Conservation (phyloP, 2,113 vertebrate species). For the Hyaena hyaena region DNA sequence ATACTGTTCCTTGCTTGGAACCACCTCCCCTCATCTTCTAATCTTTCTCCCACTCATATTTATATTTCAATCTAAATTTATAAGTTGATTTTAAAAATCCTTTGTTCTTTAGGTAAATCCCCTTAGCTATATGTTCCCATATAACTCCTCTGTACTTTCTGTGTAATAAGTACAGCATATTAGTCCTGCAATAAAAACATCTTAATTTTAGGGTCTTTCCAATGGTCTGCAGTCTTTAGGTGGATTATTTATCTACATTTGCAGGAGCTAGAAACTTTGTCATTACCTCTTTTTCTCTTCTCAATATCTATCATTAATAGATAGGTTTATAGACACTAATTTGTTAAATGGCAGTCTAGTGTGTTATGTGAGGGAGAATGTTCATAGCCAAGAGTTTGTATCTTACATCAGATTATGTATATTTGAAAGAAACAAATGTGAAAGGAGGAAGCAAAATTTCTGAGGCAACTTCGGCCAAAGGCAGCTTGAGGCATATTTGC, state of each 20-base stretch:
- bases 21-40: background rate
- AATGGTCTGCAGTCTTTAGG: background rate
- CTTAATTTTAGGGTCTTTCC: background rate
- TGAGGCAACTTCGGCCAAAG: background rate
- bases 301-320: background rate
- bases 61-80: background rate
- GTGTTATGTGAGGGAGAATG: background rate
- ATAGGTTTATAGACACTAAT: background rate
- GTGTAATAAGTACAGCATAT: background rate
- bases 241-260: background rate
- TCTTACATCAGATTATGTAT: background rate
- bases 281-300: background rate
- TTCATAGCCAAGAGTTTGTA: background rate
- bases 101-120: background rate
- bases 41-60: background rate
- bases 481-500: background rate
- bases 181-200: background rate
- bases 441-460: background rate
- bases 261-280: background rate
- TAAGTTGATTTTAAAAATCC: background rate
- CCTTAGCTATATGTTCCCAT: background rate
- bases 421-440: background rate
- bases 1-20: background rate
- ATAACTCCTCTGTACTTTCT: background rate
- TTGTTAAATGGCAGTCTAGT: background rate